A percentile compares a stretch with the other conserved stretches of the same genome.
Evolutionary conservation across 2,797 vertebrate species (phyloP).

Genomic region (Triplophysa bombifrons): DNA sequence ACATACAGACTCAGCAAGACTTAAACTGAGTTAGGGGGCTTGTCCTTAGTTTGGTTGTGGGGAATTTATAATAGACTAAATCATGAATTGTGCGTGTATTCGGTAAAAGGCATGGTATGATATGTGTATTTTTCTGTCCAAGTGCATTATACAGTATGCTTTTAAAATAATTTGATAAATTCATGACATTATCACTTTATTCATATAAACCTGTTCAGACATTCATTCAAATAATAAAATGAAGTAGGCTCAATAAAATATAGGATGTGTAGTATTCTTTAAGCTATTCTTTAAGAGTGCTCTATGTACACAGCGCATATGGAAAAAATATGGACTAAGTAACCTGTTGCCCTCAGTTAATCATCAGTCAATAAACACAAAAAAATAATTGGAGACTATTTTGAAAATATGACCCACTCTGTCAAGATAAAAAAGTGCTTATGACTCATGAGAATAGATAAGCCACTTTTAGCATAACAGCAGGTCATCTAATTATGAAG

Average conservation of each 20-base stretch:
- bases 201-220: no score
- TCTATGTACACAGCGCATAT: background rate
- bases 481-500: background rate
- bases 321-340: background rate
- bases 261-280: no score
- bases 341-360: background rate
- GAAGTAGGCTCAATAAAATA: no score
- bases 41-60: background rate
- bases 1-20: background rate
- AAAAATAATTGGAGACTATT: background rate
- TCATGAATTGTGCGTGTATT: no score
- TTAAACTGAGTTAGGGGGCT: background rate
- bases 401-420: slow-evolving; percentile 16
- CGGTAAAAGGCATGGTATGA: no score
- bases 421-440: slow-evolving; percentile 2
- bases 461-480: background rate
- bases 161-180: no score
- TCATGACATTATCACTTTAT: no score
- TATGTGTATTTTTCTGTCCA: no score
- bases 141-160: no score
- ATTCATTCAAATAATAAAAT: no score
- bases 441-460: slow-evolving; percentile 3
- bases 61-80: background rate
- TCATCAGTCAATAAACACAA: background rate
- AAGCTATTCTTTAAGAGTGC: background rate